These are phyloP conservation scores for Ctenopoma multispine DNA, from an alignment of 2,797 vertebrate species.

Conservation along the genomic window DNA sequence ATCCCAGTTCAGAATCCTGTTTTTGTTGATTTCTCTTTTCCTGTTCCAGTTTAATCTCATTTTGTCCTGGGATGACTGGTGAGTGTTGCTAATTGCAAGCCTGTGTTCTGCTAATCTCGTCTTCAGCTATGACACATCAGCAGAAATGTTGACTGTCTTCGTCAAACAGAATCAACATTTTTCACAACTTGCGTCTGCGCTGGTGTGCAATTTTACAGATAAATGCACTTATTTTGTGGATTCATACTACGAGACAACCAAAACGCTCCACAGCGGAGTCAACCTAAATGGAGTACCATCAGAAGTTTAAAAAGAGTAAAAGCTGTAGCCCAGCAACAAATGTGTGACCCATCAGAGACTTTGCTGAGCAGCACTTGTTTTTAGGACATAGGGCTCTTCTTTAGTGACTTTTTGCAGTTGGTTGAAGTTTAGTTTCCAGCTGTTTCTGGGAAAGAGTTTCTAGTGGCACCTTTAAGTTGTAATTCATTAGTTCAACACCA, in stretches of 20 bases:
- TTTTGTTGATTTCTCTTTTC: constrained; percentile 8
- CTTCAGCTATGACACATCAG: background rate
- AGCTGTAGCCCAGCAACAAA: background rate
- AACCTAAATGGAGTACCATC: background rate
- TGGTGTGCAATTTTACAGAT: background rate
- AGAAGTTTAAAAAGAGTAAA: background rate
- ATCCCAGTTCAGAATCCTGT: background rate
- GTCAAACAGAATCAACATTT: background rate
- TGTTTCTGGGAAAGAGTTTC: constrained; percentile 38
- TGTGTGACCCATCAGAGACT: background rate
- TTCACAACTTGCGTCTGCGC: background rate
- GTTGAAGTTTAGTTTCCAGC: constrained; percentile 38
- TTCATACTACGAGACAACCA: background rate
- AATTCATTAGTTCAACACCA: constrained; percentile 25
- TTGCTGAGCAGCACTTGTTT: constrained; percentile 2
- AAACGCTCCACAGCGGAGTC: background rate
- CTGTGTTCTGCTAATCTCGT: background rate
- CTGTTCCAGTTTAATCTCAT: constrained; percentile 15
- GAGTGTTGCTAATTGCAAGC: background rate
- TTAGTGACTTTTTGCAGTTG: constrained; percentile 17
- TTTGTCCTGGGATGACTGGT: constrained; percentile 7
- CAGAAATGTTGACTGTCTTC: too few relatives aligned
- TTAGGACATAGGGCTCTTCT: constrained; percentile 10
- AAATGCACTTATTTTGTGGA: background rate
- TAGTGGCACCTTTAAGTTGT: constrained; percentile 10